Evolutionary conservation across 2,888 invertebrate species (phyloP), one percentile per base, ranked within the genome.

Genomic region (Emmelina monodactyla): DNA sequence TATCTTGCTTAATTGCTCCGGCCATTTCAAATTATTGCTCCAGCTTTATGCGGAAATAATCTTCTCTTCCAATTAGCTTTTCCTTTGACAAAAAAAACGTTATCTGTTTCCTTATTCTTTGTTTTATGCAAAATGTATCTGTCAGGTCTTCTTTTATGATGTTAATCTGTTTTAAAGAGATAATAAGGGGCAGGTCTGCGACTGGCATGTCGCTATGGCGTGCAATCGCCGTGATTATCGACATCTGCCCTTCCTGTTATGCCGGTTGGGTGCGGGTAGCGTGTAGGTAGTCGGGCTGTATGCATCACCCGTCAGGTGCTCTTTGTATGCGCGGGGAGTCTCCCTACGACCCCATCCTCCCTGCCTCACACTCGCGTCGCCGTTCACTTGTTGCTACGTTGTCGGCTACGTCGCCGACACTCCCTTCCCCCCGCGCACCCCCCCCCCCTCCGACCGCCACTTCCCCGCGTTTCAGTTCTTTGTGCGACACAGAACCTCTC

Each of bases 381-480:
- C 71, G 72, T 68, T 78, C 71, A 65, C 68, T 65, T 62, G 64
- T 56, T 53, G 58, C 59, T 61, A 61, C 63, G 58, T 54, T 51
- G 60, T 41, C 47, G 51, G 43, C 46, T 45, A 40, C 62, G 50
- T 52, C 47, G 50, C 54, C 48, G 57, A 42, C 36, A 49, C 55
- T 55, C 55, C 55, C 51, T 56, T 64, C 56, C 50, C 49, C 51
- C 49, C 50, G 56, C 57, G 53, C 54, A n/a, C n/a, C n/a, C n/a
- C 55, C 55, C 55, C 55, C 51, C 56, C 64, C 56, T 50, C 49
- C 51, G 49, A 49, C 57, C 57, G 53, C 54, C 55, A 55, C 55
- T 64, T 61, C 66, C 70, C 69, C 72, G 68, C 68, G 62, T 62
- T 64, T 73, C 71, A 79, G 79, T 80, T 73, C 76, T 79, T 75